phyloP scores from a whole-genome alignment of 1,140 invertebrate species.

The Pentalonia nigronervosa region DNA sequence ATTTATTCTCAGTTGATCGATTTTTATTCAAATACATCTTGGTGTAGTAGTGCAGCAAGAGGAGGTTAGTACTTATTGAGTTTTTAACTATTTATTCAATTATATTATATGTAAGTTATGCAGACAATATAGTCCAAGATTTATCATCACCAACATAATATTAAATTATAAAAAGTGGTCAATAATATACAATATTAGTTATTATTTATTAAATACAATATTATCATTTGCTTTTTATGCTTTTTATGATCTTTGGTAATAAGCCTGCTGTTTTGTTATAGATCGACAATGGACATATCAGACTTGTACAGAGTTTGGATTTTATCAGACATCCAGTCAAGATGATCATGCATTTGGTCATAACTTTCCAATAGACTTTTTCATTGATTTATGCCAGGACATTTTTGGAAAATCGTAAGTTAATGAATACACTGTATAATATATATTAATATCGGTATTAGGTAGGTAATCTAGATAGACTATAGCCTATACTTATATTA shows the following conservation, averaged over 20 bases:
- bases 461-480: neutral
- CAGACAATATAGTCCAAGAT: too few relatives aligned
- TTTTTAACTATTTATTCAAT: neutral
- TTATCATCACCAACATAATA: neutral
- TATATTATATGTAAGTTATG: neutral
- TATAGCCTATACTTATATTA: too few relatives aligned
- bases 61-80: constrained; percentile 29
- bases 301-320: constrained; percentile 94
- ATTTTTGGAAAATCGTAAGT: constrained; percentile 74
- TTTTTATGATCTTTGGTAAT: neutral
- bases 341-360: constrained; percentile 77
- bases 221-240: too few relatives aligned
- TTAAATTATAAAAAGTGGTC: neutral
- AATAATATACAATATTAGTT: neutral
- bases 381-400: constrained; percentile 81
- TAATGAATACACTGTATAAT: neutral
- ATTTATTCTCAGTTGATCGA: constrained; percentile 82
- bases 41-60: constrained; percentile 65
- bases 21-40: constrained; percentile 73
- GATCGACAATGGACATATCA: constrained; percentile 92
- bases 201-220: too few relatives aligned
- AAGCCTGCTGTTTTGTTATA: constrained; percentile 60
- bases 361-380: constrained; percentile 81
- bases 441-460: too few relatives aligned
- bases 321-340: constrained; percentile 83